Base-by-base conservation (phyloP, 2,113 vertebrate genomes). In the Hypocryptadius cinnamomeus region DNA sequence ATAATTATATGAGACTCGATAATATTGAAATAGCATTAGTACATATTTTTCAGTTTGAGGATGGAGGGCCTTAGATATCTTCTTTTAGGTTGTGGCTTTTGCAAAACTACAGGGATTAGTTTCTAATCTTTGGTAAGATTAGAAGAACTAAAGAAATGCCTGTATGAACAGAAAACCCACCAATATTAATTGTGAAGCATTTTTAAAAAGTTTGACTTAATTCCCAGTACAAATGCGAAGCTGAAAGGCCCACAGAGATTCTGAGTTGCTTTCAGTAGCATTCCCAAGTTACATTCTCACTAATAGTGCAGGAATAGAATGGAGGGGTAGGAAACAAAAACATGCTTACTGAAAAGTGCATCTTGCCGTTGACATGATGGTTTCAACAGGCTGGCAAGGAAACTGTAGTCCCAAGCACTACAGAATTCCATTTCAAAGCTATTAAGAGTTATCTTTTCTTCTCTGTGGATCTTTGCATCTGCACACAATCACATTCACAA, bases 321-420 rank as follows among this genome's bases (percentile, higher is more conserved):
- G 6, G 14, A 40, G 11, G 13, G 3, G 4, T 19, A 6, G 30
- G 8, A 17, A 39, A n/a, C 10, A 82, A 51, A 66, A 63, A 39
- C 0, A 0, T 11, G 2, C 20, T 69, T 61, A 44, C 4, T 40
- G 77, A 77, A 72, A 90, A 17, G 2, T 10, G 7, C 30, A 8
- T 39, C 27, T 80, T 77, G n/a, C 7, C 13, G 48, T 9, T 71
- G 22, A 11, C 22, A 5, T 5, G 13, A 50, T 35, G 16, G 7
- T 60, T 66, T 61, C 56, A 70, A 21, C 7, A 78, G 19, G 6
- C 21, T 65, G 10, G 9, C 8, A 48, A 17, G 47, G 20, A 22
- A 61, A 12, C 42, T 61, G 10, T 22, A 42, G 16, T 59, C 19
- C 47, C 56, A 76, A 79, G 24, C 16, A 50, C 13, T 42, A 40